Conservation (phyloP, 2,797 vertebrate species). For the Hyperoplus lanceolatus region DNA sequence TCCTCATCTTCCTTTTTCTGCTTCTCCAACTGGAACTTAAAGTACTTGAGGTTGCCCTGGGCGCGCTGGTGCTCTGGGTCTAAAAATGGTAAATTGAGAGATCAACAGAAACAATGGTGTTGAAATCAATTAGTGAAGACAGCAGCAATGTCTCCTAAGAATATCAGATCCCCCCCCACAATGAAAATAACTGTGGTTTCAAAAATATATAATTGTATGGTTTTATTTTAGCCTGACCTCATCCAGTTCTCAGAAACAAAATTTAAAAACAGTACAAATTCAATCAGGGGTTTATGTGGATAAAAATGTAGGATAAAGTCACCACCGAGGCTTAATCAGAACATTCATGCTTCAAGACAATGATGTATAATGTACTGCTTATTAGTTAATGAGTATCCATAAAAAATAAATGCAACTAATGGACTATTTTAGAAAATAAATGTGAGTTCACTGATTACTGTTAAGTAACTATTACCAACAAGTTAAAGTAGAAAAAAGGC, state of each 20-base stretch:
- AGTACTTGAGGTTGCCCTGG: slow-evolving; percentile 95
- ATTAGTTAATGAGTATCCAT: not conserved
- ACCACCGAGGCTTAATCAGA: not conserved
- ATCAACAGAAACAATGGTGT: slow-evolving; percentile 7
- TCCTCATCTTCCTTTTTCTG: slow-evolving; percentile 85
- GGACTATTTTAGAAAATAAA: not conserved
- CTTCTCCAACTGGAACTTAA: slow-evolving; percentile 95
- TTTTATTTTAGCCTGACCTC: slow-evolving; percentile 21
- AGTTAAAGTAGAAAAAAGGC: not conserved
- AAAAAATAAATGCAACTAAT: not conserved
- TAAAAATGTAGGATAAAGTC: slow-evolving; percentile 9
- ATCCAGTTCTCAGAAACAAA: slow-evolving; percentile 10
- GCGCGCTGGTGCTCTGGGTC: slow-evolving; percentile 96
- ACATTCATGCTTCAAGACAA: not conserved
- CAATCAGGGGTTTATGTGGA: not conserved
- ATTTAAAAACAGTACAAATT: slow-evolving; percentile 4
- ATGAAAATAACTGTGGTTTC: slow-evolving; percentile 23
- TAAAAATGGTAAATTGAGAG: slow-evolving; percentile 57
- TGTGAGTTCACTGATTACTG: not conserved
- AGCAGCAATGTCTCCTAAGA: slow-evolving; percentile 2
- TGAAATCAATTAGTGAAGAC: slow-evolving; percentile 25
- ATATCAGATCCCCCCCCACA: not conserved
- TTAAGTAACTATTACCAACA: not conserved
- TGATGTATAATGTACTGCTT: not conserved
- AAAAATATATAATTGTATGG: slow-evolving; percentile 8